Conservation (phyloP, 2,797 vertebrate species). For the Schizopygopsis pylzovi region DNA sequence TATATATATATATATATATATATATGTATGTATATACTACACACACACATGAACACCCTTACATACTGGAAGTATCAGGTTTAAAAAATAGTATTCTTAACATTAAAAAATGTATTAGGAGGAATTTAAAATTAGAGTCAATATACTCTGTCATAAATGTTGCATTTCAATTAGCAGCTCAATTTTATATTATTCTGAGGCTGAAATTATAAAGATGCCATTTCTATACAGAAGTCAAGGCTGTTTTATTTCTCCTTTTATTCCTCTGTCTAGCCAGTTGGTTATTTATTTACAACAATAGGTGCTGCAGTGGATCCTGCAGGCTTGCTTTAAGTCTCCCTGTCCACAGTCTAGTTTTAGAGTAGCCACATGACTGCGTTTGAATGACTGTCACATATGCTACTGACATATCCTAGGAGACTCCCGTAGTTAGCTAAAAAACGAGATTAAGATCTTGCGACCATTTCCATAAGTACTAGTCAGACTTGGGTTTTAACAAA, state of each 20-base stretch:
- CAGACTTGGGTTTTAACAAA: constrained; percentile 42
- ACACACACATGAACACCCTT: too few species aligned
- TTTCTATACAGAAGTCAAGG: constrained; percentile 1
- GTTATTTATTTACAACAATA: constrained; percentile 63
- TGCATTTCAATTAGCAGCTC: neutral
- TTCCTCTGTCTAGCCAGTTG: constrained; percentile 34
- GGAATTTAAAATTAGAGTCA: neutral
- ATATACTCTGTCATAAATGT: neutral
- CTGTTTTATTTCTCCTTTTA: constrained; percentile 38
- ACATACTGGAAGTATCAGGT: neutral
- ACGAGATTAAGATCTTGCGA: constrained; percentile 16
- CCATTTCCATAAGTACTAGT: constrained; percentile 14
- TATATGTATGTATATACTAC: too few species aligned
- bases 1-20: too few species aligned
- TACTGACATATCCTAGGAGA: constrained; percentile 4
- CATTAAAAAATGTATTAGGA: neutral
- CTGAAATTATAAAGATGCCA: neutral
- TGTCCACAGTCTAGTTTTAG: constrained; percentile 16
- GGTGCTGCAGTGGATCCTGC: constrained; percentile 47
- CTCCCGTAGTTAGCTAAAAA: constrained; percentile 39
- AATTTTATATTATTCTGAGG: neutral
- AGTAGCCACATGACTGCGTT: constrained; percentile 6
- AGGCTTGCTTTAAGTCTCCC: constrained; percentile 31
- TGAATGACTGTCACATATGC: constrained; percentile 28
- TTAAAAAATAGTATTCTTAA: too few species aligned